Evolutionary conservation across 2,113 vertebrate genomes (phyloP), one percentile per base, ranked within the genome.

Genomic region (Dicentrarchus labrax): DNA sequence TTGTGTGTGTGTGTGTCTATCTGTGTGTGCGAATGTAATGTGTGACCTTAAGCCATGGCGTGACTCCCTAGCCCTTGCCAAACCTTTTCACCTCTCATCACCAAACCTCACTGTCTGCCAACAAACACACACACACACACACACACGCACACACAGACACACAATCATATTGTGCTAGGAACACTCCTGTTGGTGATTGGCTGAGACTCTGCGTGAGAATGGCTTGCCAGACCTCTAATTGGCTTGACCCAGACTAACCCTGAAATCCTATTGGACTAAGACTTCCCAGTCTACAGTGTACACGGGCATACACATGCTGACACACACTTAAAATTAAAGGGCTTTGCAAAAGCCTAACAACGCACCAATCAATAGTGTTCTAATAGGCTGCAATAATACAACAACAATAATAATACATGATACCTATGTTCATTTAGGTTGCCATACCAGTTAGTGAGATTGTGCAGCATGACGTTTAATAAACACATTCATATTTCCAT

Each of bases 221-320:
- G 94, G 94, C 89, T 94, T 94, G 91, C 95, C 92, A 97, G 95
- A 93, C 95, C 93, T 93, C 93, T 96, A 97, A 96, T 94, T 95
- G 96, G 95, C 95, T 96, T 96, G 96, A 97, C 95, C 94, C 93
- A 95, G 93, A 95, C 91, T 96, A 96, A 97, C 93, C 95, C 93
- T 91, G 94, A 93, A 96, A 97, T 95, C 95, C 95, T 96, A 96
- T 96, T 95, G 93, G 92, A 94, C 94, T 96, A 95, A 95, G 95
- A 95, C 91, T 92, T 94, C 88, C 90, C 90, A 87, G 92, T 94
- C 89, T 93, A 69, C 67, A 88, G 80, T 74, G 57, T 50, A 50
- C 78, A 76, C 48, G 12, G 53, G 8, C 64, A 57, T 36, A 19
- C 68, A 79, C 88, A 90, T 68, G 53, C 75, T 61, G 65, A 70